Percentiles rank a stretch among this genome's conserved stretches.
These are phyloP conservation scores for Leptopilina boulardi DNA, from an alignment of 1,140 invertebrate genomes.

Conservation along the genomic window DNA sequence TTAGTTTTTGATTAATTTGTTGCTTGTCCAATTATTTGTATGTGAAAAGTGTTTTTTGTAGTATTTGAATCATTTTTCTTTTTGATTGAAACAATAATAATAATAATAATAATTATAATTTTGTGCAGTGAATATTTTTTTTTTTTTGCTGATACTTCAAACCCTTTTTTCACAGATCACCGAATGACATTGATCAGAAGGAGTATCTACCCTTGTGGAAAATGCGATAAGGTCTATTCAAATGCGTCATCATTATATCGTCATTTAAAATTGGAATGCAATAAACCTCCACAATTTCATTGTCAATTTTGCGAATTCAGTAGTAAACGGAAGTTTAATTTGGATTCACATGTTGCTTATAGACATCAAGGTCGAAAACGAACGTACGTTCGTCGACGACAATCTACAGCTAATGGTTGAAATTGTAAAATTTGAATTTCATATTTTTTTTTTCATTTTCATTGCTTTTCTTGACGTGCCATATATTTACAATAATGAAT, in stretches of 20 bases:
- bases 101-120: not conserved
- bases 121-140: not conserved
- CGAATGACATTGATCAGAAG: conserved; percentile 40
- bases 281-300: conserved; percentile 81
- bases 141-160: conserved; percentile 36
- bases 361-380: conserved; percentile 59
- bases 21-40: conserved; percentile 7
- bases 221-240: conserved; percentile 65
- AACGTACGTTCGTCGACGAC: conserved; percentile 32
- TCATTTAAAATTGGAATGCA: conserved; percentile 82
- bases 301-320: conserved; percentile 79
- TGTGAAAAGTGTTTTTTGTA: conserved; percentile 7
- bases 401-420: not conserved
- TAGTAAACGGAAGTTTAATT: conserved; percentile 75
- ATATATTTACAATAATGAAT: no score
- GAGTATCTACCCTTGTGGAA: conserved; percentile 55
- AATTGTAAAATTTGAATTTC: not conserved
- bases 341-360: conserved; percentile 66
- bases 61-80: not conserved
- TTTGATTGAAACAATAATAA: not conserved
- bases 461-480: no score
- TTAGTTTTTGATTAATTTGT: not conserved
- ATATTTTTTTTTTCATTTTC: no score
- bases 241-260: conserved; percentile 71
- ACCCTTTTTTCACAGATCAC: conserved; percentile 54